phyloP scores from a whole-genome alignment of 2,888 invertebrate genomes.

The Amblyjoppa fuscipennis region DNA sequence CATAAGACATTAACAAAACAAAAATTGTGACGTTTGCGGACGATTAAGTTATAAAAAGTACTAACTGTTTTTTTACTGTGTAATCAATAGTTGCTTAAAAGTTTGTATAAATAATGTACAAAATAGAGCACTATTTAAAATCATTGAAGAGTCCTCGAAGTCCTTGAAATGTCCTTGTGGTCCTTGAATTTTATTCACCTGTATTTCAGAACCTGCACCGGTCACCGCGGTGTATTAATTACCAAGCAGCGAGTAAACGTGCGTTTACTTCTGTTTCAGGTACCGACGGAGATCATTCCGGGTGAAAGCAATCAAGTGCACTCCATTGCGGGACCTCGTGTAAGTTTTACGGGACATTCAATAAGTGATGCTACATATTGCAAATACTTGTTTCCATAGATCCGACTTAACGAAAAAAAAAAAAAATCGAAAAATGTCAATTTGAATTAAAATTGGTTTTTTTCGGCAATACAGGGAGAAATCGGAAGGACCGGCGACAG shows the following conservation, averaged over 20 bases:
- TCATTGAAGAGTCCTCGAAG: too few species aligned
- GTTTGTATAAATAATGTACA: too few species aligned
- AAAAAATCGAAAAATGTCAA: background rate
- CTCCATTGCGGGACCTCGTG: constrained; percentile 82
- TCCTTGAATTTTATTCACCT: too few species aligned
- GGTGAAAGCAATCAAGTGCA: constrained; percentile 78
- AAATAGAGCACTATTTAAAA: too few species aligned
- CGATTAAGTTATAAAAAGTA: too few species aligned
- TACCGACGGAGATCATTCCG: constrained; percentile 75
- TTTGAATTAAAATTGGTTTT: background rate
- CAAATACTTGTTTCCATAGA: background rate
- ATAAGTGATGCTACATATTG: constrained; percentile 16
- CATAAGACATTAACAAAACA: too few species aligned
- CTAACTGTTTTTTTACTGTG: too few species aligned
- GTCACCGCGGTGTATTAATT: background rate
- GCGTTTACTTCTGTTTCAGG: background rate
- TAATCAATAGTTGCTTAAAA: too few species aligned
- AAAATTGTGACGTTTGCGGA: too few species aligned
- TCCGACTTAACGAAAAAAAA: constrained; percentile 16
- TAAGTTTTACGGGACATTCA: constrained; percentile 71
- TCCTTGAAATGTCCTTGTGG: too few species aligned
- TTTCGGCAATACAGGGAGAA: constrained; percentile 83
- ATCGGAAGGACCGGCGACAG: constrained; percentile 87
- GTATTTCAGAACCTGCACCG: too few species aligned
- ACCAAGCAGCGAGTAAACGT: constrained; percentile 13